Conservation (phyloP, 1,140 invertebrate genomes). For the Drosophila busckii region DNA sequence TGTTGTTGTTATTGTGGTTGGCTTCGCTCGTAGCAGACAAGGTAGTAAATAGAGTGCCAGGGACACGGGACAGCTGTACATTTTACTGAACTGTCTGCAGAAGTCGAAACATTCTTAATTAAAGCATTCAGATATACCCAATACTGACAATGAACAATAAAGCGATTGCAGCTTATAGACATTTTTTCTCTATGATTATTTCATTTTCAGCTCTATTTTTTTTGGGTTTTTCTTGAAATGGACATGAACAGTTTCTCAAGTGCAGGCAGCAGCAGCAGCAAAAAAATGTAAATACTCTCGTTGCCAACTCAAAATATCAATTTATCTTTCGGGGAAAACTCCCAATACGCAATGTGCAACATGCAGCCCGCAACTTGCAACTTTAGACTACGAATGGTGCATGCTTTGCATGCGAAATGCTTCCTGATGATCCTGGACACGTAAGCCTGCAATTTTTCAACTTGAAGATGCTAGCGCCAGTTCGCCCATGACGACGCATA, state of each 20-base stretch:
- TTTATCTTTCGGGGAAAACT: too few species aligned
- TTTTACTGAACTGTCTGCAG: slow-evolving; percentile 38
- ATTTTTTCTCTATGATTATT: not conserved
- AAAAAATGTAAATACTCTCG: too few species aligned
- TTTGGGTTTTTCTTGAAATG: slow-evolving; percentile 30
- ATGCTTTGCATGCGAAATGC: slow-evolving; percentile 63
- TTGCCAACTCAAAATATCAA: too few species aligned
- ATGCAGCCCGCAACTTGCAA: too few species aligned
- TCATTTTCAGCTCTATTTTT: slow-evolving; percentile 3
- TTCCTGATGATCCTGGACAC: slow-evolving; percentile 29
- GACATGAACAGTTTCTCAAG: slow-evolving; percentile 54
- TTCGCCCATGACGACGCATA: slow-evolving; percentile 65
- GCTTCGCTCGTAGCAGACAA: slow-evolving; percentile 13
- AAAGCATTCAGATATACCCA: slow-evolving; percentile 64
- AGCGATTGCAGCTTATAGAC: slow-evolving; percentile 49
- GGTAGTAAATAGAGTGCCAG: slow-evolving; percentile 19
- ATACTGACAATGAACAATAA: slow-evolving; percentile 49
- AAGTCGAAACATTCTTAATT: slow-evolving; percentile 66
- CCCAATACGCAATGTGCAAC: too few species aligned
- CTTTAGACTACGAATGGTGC: too few species aligned
- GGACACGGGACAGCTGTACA: slow-evolving; percentile 29
- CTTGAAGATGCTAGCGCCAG: slow-evolving; percentile 13
- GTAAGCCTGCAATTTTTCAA: slow-evolving; percentile 67
- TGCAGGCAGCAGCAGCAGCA: slow-evolving; percentile 40
- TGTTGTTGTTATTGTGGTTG: not conserved